phyloP scores from a whole-genome alignment of 2,113 vertebrate genomes.

The Elachura formosa region DNA sequence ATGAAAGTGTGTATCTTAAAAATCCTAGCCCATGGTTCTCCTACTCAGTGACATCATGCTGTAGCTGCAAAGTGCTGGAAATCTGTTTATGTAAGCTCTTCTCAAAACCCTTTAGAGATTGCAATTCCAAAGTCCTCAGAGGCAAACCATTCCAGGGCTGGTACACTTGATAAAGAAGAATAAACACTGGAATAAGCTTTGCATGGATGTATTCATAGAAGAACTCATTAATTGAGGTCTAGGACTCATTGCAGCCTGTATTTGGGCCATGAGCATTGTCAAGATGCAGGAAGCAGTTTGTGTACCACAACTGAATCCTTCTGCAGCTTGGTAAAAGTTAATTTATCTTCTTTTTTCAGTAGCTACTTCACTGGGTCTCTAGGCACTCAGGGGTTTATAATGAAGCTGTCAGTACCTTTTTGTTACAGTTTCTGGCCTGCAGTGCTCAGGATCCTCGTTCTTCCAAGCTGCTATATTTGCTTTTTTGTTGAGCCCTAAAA shows the following conservation, averaged over 20 bases:
- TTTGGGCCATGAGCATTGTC: neutral
- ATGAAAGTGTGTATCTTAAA: neutral
- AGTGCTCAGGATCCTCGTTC: neutral
- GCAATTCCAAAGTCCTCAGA: neutral
- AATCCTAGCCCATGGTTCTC: neutral
- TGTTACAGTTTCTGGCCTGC: neutral
- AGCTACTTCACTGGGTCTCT: neutral
- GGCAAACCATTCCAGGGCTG: neutral
- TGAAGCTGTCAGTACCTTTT: neutral
- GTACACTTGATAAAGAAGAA: neutral
- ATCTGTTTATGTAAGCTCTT: neutral
- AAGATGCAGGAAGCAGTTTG: neutral
- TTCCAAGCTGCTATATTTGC: neutral
- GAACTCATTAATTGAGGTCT: neutral
- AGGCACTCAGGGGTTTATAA: neutral
- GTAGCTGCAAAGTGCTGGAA: neutral
- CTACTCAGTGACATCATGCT: neutral
- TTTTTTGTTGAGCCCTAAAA: neutral
- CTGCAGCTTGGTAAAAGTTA: neutral
- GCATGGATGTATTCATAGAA: neutral
- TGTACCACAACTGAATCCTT: neutral
- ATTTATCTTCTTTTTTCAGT: neutral
- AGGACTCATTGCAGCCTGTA: neutral
- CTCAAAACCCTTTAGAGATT: neutral
- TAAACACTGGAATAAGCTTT: neutral